A percentile compares a stretch with the other conserved stretches of the same genome.
phyloP scores from a whole-genome alignment of 2,888 invertebrate genomes.

The Cryptocephalus moraei region DNA sequence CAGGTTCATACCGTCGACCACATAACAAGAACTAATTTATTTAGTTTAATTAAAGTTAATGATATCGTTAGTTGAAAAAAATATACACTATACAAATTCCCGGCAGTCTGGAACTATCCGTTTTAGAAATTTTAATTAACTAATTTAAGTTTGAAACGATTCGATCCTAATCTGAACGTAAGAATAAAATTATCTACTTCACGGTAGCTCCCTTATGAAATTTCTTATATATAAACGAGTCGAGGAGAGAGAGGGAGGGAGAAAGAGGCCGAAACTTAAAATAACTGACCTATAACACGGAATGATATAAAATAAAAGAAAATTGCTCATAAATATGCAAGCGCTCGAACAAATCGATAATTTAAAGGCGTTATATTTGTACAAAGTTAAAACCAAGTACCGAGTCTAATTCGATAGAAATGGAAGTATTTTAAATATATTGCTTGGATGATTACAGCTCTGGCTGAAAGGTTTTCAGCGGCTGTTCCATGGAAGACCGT shows the following conservation, averaged over 20 bases:
- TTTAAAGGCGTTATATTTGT: slow-evolving; percentile 12
- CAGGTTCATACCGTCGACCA: too few relatives aligned
- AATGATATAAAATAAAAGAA: neutral
- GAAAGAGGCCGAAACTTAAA: neutral
- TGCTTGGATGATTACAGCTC: slow-evolving; percentile 17
- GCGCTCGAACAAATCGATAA: slow-evolving; percentile 6
- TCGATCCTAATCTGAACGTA: too few relatives aligned
- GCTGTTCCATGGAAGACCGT: slow-evolving; percentile 14
- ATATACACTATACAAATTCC: too few relatives aligned
- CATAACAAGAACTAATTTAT: too few relatives aligned
- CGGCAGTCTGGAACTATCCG: too few relatives aligned
- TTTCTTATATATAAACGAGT: neutral
- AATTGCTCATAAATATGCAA: neutral
- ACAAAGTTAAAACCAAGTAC: slow-evolving; percentile 13
- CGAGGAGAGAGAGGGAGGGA: slow-evolving; percentile 2
- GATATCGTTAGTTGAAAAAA: too few relatives aligned
- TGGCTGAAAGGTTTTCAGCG: slow-evolving; percentile 21
- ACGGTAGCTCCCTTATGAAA: too few relatives aligned
- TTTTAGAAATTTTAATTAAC: too few relatives aligned
- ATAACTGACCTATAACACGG: neutral
- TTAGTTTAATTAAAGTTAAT: too few relatives aligned
- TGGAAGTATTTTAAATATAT: slow-evolving; percentile 17
- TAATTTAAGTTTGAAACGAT: too few relatives aligned
- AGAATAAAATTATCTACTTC: too few relatives aligned
- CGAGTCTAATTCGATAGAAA: slow-evolving; percentile 14